These are phyloP conservation scores for Natrix natrix DNA, from an alignment of 2,797 vertebrate species.

Conservation along the genomic window DNA sequence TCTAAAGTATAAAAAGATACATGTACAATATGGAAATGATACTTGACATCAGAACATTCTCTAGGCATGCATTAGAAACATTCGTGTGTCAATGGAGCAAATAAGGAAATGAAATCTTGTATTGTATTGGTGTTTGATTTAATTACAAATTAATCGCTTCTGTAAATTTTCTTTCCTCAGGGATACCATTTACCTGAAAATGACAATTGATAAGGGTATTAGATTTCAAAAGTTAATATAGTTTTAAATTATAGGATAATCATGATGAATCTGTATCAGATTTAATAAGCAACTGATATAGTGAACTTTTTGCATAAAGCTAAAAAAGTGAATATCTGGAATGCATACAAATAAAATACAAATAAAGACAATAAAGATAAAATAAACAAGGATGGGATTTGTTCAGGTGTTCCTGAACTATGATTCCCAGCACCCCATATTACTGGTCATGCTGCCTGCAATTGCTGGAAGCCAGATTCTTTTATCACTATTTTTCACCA, in stretches of 20 bases:
- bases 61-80: conserved; percentile 68
- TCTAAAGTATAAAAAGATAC: conserved; percentile 73
- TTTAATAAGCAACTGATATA: not conserved
- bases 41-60: conserved; percentile 61
- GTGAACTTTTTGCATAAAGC: not conserved
- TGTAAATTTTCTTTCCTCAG: conserved; percentile 96
- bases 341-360: not conserved
- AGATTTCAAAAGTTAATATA: conserved; percentile 1
- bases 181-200: conserved; percentile 98
- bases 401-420: not conserved
- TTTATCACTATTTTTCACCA: conserved; percentile 3
- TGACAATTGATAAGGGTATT: conserved; percentile 32
- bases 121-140: conserved; percentile 25
- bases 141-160: conserved; percentile 91
- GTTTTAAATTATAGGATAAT: not conserved
- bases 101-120: conserved; percentile 18
- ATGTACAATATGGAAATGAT: conserved; percentile 64
- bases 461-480: not conserved
- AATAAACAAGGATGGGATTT: not conserved
- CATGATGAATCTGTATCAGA: not conserved
- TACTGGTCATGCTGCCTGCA: not conserved
- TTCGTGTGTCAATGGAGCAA: conserved; percentile 62
- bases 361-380: not conserved
- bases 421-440: not conserved
- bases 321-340: not conserved